Conservation (phyloP, 2,888 invertebrate species). For the Belgica antarctica region DNA sequence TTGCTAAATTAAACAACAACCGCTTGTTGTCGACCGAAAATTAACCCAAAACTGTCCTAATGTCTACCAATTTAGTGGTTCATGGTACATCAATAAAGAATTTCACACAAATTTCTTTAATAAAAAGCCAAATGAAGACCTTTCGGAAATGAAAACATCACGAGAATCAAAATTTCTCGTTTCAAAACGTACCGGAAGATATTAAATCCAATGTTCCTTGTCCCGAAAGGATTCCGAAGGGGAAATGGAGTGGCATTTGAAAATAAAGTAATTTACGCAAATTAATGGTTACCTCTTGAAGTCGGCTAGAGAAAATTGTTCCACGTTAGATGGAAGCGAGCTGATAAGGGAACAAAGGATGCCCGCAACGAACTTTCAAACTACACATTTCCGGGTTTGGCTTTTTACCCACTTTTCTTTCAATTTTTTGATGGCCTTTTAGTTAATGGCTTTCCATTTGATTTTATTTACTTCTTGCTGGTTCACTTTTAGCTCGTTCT, state of each 20-base stretch:
- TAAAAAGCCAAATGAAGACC: no score
- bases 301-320: constrained; percentile 13
- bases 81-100: no score
- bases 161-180: no score
- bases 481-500: not conserved
- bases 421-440: constrained; percentile 7
- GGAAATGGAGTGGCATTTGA: constrained; percentile 22
- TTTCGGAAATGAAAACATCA: no score
- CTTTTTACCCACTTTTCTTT: no score
- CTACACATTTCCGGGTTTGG: constrained; percentile 20
- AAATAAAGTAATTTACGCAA: constrained; percentile 42
- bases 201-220: constrained; percentile 28
- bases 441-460: not conserved
- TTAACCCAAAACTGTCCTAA: no score
- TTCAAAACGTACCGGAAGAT: constrained; percentile 24
- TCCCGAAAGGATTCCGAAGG: not conserved
- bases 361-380: not conserved
- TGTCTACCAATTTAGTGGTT: no score
- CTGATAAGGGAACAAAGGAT: constrained; percentile 22
- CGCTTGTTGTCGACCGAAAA: no score
- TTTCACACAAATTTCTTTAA: no score
- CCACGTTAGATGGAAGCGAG: constrained; percentile 5
- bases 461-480: not conserved
- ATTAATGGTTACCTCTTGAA: constrained; percentile 33
- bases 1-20: no score